Base-by-base conservation (phyloP, 2,113 vertebrate genomes). In the Grallaria varia region DNA sequence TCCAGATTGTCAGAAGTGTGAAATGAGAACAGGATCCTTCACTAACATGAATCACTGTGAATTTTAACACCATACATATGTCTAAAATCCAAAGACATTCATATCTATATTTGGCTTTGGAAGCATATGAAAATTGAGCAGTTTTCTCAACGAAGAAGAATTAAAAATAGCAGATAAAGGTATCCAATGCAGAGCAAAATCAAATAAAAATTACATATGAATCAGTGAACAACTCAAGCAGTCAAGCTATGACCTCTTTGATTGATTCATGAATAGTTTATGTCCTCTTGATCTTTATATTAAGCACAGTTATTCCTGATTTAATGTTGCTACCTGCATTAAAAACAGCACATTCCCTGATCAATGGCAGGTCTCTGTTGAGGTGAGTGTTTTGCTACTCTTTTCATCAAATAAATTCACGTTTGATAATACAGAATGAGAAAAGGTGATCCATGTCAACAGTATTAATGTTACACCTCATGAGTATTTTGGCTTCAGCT, bases 121-220 rank as follows among this genome's bases (percentile, higher is more conserved):
- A 96, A 96, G 59, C 69, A 81, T 85, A 89, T 92, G 90, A 96
- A 74, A 95, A 96, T 96, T 95, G 92, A 96, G 82, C 92, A 82
- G 56, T 93, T 96, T 93, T 96, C 62, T 89, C 67, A 94, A 83
- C 42, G 16, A 81, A 78, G 63, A 83, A 77, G 71, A 95, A 89
- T 83, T 96, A 94, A 97, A 96, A 96, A 96, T 94, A 96, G 75
- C 24, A 24, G 39, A 67, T 77, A 86, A 94, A 94, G 44, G 71
- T 95, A 89, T 90, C 55, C 84, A 92, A 93, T 84, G 73, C 45
- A 84, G 67, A 91, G 15, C 37, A 93, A 95, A 96, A 95, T 62
- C 44, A 89, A 84, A 83, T 89, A 84, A 49, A 95, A 95, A 90
- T 53, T 30, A 30, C 49, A 78, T 60, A 79, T 59, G 74, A 93